Percentiles rank a stretch among this genome's conserved stretches.
Evolutionary conservation across 2,888 invertebrate genomes (phyloP).

Genomic region (Oscheius onirici): DNA sequence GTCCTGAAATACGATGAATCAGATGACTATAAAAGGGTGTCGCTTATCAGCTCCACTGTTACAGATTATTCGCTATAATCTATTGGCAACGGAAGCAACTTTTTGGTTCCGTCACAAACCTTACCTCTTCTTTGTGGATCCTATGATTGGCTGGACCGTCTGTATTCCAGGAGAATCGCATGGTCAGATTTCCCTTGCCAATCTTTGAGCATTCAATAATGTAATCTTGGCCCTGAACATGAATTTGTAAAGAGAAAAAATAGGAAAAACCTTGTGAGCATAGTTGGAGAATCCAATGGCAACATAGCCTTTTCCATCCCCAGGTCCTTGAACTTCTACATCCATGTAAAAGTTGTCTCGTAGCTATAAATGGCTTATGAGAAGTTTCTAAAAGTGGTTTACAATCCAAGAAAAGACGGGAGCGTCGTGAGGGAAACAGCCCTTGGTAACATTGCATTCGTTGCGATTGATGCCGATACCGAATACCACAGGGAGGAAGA

Average conservation of each 20-base stretch:
- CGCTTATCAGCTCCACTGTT: background rate
- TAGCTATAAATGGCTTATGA: background rate
- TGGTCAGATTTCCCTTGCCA: constrained; percentile 31
- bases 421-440: background rate
- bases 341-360: background rate
- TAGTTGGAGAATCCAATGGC: constrained; percentile 14
- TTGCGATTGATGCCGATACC: no score
- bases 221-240: constrained; percentile 34
- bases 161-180: constrained; percentile 48
- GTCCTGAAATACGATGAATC: no score
- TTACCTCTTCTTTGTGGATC: constrained; percentile 38
- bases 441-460: background rate
- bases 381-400: background rate
- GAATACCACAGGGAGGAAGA: no score
- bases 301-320: constrained; percentile 15
- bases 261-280: constrained; percentile 9
- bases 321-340: constrained; percentile 5
- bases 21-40: background rate
- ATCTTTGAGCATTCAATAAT: constrained; percentile 52
- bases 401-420: constrained; percentile 17
- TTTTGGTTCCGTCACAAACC: background rate
- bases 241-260: background rate
- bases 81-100: background rate
- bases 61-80: background rate
- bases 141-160: constrained; percentile 34